Conservation (phyloP, 2,113 vertebrate genomes). For the Procavia capensis region DNA sequence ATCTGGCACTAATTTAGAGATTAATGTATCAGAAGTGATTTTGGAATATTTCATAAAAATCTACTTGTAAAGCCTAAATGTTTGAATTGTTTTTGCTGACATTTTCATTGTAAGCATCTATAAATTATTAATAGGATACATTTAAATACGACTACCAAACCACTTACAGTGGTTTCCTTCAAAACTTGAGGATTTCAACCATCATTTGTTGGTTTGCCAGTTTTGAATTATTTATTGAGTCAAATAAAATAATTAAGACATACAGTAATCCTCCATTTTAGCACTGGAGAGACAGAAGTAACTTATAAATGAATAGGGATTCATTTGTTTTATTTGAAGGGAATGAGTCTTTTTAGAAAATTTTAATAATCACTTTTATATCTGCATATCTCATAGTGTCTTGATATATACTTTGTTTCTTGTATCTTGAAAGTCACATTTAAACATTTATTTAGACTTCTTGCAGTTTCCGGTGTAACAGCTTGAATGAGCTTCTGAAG, state of each 20-base stretch:
- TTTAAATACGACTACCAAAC: background rate
- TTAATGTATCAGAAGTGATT: background rate
- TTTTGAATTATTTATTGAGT: background rate
- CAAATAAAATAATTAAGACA: background rate
- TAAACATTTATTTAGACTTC: background rate
- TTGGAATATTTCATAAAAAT: background rate
- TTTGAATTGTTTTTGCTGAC: background rate
- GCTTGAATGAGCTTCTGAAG: background rate
- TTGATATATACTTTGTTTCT: background rate
- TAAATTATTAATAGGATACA: background rate
- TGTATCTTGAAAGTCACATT: background rate
- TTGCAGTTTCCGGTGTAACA: background rate
- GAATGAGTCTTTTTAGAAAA: background rate
- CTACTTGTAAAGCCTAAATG: background rate
- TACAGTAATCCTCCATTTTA: background rate
- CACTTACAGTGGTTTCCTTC: background rate
- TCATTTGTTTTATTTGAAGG: background rate
- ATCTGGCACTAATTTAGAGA: background rate
- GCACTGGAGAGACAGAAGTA: background rate
- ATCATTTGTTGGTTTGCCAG: background rate
- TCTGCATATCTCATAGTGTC: background rate
- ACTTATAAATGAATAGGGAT: background rate
- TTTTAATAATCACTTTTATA: background rate
- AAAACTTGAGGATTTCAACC: background rate
- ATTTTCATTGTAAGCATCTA: background rate